Base-by-base conservation (phyloP, 1,140 invertebrate genomes). In the Callitettix versicolor region DNA sequence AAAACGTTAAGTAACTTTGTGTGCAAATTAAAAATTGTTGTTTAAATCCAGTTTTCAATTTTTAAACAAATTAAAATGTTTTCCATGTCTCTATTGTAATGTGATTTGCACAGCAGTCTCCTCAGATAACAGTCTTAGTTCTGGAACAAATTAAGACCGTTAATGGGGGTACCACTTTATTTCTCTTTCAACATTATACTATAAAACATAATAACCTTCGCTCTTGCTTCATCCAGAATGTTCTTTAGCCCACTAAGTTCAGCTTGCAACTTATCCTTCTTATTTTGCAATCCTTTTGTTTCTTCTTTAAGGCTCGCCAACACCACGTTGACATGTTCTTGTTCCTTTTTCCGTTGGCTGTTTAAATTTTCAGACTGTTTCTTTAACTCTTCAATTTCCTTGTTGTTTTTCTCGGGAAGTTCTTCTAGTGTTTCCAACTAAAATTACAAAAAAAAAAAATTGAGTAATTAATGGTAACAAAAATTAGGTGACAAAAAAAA, bases 311-410 rank as follows among this genome's bases (percentile, higher is more conserved):
- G 64, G 2, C 64, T 74, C 6, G 70, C 67, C 57, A 84, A 70
- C 18, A 59, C 41, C 71, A 67, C 33, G 70, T 78, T 58, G 18
- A 71, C 63, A 7, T 78, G 70, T 41, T 78, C 68, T 55, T 86
- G 77, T 54, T 76, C 78, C 60, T 80, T 63, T 14, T 60, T 58
- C 14, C 64, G 56, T 12, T 65, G 50, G 9, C 33, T 33, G 20
- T 56, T 46, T 15, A 62, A 41, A 79, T 51, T 76, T 71, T 22
- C 69, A 68, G 1, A 64, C 4, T 48, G n/a, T 12, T 65, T 9
- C 79, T 83, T 74, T 57, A 84, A 80, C 54, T 90, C 84, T 54
- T 78, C 72, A 44, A 93, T 90, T 55, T 83, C 77, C 53, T 78
- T 76, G 38, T 72, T 68, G 68, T 84, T 85, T 60, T 86, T 85